phyloP scores from a whole-genome alignment of 2,797 vertebrate species.

The Choloepus didactylus region DNA sequence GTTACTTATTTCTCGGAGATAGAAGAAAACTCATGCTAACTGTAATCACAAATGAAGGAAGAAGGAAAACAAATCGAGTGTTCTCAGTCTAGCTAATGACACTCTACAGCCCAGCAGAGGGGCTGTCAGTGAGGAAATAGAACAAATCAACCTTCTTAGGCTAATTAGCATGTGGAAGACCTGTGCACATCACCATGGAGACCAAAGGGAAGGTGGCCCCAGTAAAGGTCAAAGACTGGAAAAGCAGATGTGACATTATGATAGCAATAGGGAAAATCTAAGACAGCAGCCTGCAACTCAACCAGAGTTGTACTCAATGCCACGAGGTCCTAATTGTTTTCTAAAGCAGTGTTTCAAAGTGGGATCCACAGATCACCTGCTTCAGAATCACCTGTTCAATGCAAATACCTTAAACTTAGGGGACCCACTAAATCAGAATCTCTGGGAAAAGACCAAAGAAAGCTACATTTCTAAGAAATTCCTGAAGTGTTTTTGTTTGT shows the following conservation, averaged over 20 bases:
- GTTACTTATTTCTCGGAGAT: not conserved
- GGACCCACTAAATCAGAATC: not conserved
- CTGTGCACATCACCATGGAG: constrained; percentile 60
- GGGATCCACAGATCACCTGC: not conserved
- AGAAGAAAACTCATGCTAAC: constrained; percentile 8
- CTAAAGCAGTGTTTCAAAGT: constrained; percentile 1
- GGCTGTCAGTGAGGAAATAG: not conserved
- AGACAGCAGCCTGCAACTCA: not conserved
- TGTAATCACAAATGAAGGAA: not conserved
- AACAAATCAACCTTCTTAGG: constrained; percentile 54
- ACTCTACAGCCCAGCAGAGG: not conserved
- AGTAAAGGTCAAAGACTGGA: constrained; percentile 58
- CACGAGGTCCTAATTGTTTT: constrained; percentile 55
- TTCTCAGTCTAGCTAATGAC: constrained; percentile 42
- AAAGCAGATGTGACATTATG: constrained; percentile 25
- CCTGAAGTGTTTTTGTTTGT: not conserved
- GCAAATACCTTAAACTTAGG: constrained; percentile 3
- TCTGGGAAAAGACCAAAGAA: not conserved
- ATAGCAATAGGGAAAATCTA: constrained; percentile 27
- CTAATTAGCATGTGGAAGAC: constrained; percentile 45
- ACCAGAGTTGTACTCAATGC: not conserved
- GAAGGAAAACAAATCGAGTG: constrained; percentile 49
- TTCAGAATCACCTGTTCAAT: not conserved
- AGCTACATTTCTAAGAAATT: constrained; percentile 46
- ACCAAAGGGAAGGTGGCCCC: constrained; percentile 41